phyloP scores from a whole-genome alignment of 2,797 vertebrate genomes.

The Silurus lanzhouensis region DNA sequence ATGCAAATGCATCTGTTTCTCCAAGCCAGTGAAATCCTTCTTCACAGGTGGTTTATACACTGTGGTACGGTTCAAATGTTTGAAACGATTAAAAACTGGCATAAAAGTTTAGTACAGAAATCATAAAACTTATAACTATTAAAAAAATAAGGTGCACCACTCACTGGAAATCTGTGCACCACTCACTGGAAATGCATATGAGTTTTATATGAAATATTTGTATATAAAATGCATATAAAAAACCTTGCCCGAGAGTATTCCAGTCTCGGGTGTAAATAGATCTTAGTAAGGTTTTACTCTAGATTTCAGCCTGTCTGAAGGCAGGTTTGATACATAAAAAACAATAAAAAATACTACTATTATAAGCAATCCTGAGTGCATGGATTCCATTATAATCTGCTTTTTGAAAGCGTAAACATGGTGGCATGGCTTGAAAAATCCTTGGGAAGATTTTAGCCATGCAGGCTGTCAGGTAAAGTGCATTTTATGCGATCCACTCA shows the following conservation, averaged over 20 bases:
- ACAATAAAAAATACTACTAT: not conserved
- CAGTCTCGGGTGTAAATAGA: not conserved
- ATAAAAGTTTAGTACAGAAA: not conserved
- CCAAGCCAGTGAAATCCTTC: not conserved
- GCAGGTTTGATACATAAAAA: not conserved
- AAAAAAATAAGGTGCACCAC: too few relatives aligned
- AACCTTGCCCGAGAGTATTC: not conserved
- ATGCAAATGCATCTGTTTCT: not conserved
- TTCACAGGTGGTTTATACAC: not conserved
- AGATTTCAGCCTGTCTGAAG: not conserved
- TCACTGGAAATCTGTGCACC: not conserved
- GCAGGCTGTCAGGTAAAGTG: not conserved
- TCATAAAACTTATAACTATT: not conserved
- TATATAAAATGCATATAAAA: not conserved
- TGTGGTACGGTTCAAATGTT: not conserved
- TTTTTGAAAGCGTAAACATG: not conserved
- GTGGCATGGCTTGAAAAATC: not conserved
- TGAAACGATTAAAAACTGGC: not conserved
- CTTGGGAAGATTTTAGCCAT: not conserved
- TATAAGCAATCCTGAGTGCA: not conserved
- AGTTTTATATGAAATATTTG: too few relatives aligned
- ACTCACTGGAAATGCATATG: not conserved
- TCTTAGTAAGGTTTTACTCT: not conserved
- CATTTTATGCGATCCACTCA: not conserved
- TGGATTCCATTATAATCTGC: not conserved